These are phyloP conservation scores for Hypocryptadius cinnamomeus DNA, from an alignment of 2,113 vertebrate genomes.

Conservation along the genomic window DNA sequence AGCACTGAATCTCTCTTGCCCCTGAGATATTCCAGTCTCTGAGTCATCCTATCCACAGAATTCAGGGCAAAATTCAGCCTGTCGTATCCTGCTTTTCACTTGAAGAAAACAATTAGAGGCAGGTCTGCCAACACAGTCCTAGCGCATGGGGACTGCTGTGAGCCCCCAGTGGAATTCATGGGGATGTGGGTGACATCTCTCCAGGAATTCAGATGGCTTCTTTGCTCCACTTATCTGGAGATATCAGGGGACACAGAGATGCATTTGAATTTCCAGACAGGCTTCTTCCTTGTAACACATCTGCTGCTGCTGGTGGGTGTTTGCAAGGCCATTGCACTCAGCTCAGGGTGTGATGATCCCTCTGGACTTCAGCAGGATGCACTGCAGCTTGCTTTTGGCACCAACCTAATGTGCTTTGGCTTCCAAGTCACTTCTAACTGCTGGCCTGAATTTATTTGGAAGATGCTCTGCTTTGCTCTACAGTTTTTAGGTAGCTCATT, in stretches of 20 bases:
- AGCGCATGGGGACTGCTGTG: fast-evolving
- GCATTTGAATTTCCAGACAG: background rate
- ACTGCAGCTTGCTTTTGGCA: background rate
- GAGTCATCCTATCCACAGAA: background rate
- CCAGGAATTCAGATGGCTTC: background rate
- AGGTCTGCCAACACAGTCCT: background rate
- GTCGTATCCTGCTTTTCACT: background rate
- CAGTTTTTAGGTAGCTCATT: background rate
- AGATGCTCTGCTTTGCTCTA: background rate
- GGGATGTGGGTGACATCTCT: background rate
- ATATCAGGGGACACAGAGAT: background rate
- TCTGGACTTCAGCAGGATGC: background rate
- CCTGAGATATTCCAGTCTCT: background rate
- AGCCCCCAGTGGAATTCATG: background rate
- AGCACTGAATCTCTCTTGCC: background rate
- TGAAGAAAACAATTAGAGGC: background rate
- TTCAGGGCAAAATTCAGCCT: background rate
- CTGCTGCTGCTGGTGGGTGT: background rate
- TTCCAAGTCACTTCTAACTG: background rate
- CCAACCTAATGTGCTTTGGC: fast-evolving
- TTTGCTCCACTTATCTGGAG: background rate
- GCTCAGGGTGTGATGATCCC: background rate
- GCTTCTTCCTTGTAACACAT: background rate
- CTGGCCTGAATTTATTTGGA: background rate
- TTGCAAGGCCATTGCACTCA: background rate